A percentile compares a stretch with the other conserved stretches of the same genome.
Evolutionary conservation across 2,888 invertebrate species (phyloP).

Genomic region (Cataglyphis cursor): DNA sequence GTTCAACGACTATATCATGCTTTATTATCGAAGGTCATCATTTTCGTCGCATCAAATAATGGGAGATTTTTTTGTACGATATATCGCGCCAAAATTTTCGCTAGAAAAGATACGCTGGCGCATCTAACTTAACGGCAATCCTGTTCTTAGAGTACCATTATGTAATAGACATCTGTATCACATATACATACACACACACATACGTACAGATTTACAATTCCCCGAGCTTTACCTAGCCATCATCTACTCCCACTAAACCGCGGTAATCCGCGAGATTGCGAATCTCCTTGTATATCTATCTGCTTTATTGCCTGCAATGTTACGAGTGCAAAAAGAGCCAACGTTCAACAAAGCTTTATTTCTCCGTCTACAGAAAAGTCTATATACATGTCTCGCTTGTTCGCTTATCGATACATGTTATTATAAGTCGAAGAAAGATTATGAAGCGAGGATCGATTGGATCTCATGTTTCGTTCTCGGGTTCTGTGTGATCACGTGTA

Average conservation of each 20-base stretch:
- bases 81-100: neutral
- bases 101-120: neutral
- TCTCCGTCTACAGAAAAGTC: slow-evolving; percentile 25
- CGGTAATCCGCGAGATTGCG: slow-evolving; percentile 27
- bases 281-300: slow-evolving; percentile 18
- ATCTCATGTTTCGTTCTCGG: slow-evolving; percentile 49
- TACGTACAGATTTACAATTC: slow-evolving; percentile 4
- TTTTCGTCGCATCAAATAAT: neutral
- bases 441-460: slow-evolving; percentile 7
- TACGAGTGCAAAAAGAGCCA: slow-evolving; percentile 19
- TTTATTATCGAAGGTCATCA: neutral
- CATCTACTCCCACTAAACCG: slow-evolving; percentile 4
- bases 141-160: neutral
- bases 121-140: neutral
- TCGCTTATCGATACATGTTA: slow-evolving; percentile 64
- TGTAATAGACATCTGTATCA: slow-evolving; percentile 31
- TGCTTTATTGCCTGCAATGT: slow-evolving; percentile 34
- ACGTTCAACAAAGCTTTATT: slow-evolving; percentile 34
- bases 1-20: neutral
- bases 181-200: neutral
- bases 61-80: neutral
- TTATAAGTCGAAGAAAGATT: slow-evolving; percentile 29
- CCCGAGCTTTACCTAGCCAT: slow-evolving; percentile 14
- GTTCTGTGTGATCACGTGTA: slow-evolving; percentile 53
- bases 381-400: slow-evolving; percentile 64